phyloP scores from a whole-genome alignment of 2,113 vertebrate genomes.

The Colius striatus region DNA sequence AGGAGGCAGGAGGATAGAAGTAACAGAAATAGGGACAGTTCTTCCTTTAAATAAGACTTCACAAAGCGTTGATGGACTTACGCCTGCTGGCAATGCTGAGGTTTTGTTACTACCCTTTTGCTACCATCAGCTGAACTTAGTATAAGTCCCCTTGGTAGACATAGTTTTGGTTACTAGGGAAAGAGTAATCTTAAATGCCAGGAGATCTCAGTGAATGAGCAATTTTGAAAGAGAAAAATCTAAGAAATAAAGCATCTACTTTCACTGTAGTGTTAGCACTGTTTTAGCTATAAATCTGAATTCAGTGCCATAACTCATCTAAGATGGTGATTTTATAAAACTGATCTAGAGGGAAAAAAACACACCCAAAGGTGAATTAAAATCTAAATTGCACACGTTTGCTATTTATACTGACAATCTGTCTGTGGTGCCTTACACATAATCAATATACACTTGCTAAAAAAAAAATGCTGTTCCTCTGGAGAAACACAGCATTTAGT shows the following conservation, averaged over 20 bases:
- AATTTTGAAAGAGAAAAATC: background rate
- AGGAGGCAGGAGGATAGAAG: background rate
- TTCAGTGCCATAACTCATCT: background rate
- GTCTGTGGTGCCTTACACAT: background rate
- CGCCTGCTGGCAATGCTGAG: background rate
- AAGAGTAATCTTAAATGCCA: background rate
- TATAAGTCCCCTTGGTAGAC: background rate
- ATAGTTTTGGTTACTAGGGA: background rate
- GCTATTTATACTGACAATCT: conserved; percentile 3
- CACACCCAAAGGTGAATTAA: background rate
- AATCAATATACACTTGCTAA: conserved; percentile 18
- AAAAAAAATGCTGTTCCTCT: background rate
- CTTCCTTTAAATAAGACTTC: background rate
- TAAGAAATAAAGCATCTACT: background rate
- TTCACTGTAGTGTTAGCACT: conserved; percentile 1
- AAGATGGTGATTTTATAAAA: background rate
- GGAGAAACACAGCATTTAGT: background rate
- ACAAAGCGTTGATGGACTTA: background rate
- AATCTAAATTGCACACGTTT: conserved; percentile 11
- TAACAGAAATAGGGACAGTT: background rate
- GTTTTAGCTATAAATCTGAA: conserved; percentile 7
- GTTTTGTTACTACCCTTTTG: background rate
- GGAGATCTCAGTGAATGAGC: background rate
- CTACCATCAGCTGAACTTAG: background rate
- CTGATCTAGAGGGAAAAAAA: background rate